These are phyloP conservation scores for Spondyliosoma cantharus DNA, from an alignment of 2,797 vertebrate genomes.

Conservation along the genomic window DNA sequence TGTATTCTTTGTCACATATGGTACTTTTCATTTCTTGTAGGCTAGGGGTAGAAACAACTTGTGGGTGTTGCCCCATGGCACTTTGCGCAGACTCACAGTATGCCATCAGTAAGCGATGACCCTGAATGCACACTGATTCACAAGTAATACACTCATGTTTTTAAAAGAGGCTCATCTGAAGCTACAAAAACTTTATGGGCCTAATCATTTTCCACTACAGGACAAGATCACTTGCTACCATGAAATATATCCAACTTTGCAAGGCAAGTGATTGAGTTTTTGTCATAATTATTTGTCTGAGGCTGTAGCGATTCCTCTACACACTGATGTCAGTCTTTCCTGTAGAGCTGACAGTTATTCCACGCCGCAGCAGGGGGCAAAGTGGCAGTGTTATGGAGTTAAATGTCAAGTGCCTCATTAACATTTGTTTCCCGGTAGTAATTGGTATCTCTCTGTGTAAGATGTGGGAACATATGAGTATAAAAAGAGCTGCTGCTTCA, in stretches of 20 bases:
- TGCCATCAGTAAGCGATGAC: background rate
- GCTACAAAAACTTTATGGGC: background rate
- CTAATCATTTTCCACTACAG: background rate
- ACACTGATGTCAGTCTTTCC: slow-evolving; percentile 40
- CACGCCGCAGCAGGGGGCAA: slow-evolving; percentile 71
- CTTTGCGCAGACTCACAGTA: background rate
- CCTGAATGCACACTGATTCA: background rate
- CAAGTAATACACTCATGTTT: background rate
- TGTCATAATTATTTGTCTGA: slow-evolving; percentile 22
- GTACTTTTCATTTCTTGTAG: no score
- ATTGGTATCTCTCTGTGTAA: slow-evolving; percentile 67
- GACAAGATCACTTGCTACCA: background rate
- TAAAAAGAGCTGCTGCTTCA: slow-evolving; percentile 30
- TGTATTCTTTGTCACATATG: background rate
- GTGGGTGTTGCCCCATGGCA: background rate
- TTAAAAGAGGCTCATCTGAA: background rate
- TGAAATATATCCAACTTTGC: background rate
- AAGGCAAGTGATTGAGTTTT: slow-evolving; percentile 1
- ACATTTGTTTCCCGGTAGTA: slow-evolving; percentile 77
- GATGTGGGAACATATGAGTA: slow-evolving; percentile 26
- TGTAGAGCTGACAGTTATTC: slow-evolving; percentile 62
- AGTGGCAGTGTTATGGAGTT: slow-evolving; percentile 71
- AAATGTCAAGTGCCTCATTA: slow-evolving; percentile 88
- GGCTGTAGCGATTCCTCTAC: slow-evolving; percentile 25
- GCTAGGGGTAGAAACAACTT: no score